These are phyloP conservation scores for Clunio marinus DNA, from an alignment of 2,888 invertebrate species.

Conservation along the genomic window DNA sequence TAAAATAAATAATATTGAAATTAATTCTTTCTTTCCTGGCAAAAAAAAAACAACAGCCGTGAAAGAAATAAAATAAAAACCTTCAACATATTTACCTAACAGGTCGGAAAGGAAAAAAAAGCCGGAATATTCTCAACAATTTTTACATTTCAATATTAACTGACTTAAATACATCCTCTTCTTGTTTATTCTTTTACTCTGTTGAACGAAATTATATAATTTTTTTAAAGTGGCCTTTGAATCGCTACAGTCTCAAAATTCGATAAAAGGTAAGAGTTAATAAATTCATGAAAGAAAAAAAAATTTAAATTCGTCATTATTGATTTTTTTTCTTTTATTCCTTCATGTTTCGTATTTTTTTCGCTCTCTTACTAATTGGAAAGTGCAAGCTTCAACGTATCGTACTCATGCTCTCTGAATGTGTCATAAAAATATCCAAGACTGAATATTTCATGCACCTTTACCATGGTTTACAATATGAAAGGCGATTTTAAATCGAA, in stretches of 20 bases:
- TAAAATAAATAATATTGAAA: slow-evolving; percentile 22
- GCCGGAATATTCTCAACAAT: slow-evolving; percentile 26
- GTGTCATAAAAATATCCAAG: slow-evolving; percentile 4
- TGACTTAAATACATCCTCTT: too few species aligned
- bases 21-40: slow-evolving; percentile 33
- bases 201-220: too few species aligned
- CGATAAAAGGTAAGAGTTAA: too few species aligned
- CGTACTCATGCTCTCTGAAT: neutral
- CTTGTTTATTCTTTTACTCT: too few species aligned
- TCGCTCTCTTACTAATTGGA: slow-evolving; percentile 9
- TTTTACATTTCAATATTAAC: neutral
- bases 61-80: neutral
- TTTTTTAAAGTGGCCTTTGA: too few species aligned
- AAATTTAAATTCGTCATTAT: too few species aligned
- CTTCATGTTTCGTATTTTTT: too few species aligned
- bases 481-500: neutral
- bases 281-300: too few species aligned
- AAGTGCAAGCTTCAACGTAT: neutral
- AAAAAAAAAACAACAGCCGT: slow-evolving; percentile 9
- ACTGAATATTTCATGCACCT: neutral
- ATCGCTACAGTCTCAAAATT: too few species aligned
- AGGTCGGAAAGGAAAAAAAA: neutral
- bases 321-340: too few species aligned
- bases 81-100: neutral
- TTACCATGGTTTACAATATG: neutral